Evolutionary conservation across 2,113 vertebrate species (phyloP).

Genomic region (Bostrychus sinensis): DNA sequence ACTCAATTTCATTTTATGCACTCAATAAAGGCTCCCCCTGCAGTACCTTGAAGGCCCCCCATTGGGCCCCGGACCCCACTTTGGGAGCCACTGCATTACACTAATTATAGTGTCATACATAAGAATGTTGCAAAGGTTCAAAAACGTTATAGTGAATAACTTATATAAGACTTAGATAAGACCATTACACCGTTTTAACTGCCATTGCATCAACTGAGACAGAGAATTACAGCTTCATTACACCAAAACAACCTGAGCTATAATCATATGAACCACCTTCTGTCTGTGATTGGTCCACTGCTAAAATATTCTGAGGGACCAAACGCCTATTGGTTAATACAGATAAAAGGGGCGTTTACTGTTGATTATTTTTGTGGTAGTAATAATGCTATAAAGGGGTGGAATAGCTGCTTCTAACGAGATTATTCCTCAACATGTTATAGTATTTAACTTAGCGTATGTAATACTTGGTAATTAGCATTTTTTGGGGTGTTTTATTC

Average conservation of each 20-base stretch:
- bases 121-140: no score
- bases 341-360: conserved; percentile 7
- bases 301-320: neutral
- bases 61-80: no score
- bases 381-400: conserved; percentile 29
- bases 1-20: no score
- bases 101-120: no score
- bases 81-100: no score
- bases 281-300: conserved; percentile 42
- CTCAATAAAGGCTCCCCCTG: no score
- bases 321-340: conserved; percentile 36
- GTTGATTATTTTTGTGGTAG: conserved; percentile 25
- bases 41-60: no score
- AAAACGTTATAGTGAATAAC: no score
- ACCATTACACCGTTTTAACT: neutral
- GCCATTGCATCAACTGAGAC: conserved; percentile 5
- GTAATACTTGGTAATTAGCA: neutral
- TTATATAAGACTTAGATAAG: neutral
- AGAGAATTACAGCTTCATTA: conserved; percentile 19
- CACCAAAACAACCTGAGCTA: neutral
- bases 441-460: neutral
- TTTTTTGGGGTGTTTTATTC: conserved; percentile 14
- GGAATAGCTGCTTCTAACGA: neutral
- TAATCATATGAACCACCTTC: conserved; percentile 67
- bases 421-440: neutral